These are phyloP conservation scores for Bombus consobrinus DNA, from an alignment of 1,140 invertebrate species.

Conservation along the genomic window DNA sequence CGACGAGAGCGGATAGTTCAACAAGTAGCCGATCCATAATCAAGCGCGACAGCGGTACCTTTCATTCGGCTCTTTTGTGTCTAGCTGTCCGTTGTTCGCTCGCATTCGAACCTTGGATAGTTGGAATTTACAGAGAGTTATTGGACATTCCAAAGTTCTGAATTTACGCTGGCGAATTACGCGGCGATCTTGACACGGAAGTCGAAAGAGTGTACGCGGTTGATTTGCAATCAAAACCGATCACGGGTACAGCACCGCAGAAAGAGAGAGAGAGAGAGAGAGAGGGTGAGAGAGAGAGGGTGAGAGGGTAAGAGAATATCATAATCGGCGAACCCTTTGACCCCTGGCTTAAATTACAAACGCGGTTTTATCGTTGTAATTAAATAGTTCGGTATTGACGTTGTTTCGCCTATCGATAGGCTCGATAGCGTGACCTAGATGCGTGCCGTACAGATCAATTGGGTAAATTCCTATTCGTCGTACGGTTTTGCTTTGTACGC, in stretches of 20 bases:
- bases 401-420: neutral
- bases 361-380: conserved; percentile 4
- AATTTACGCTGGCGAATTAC: neutral
- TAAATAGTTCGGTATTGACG: conserved; percentile 2
- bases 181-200: neutral
- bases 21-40: conserved; percentile 3
- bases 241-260: neutral
- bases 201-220: neutral
- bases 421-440: conserved; percentile 11
- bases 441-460: neutral
- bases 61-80: neutral
- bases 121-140: neutral
- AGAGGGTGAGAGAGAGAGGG: too few species aligned
- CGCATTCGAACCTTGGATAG: neutral
- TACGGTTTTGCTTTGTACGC: conserved; percentile 3
- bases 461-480: conserved; percentile 5
- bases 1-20: neutral
- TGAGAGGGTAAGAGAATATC: neutral
- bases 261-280: too few species aligned
- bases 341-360: neutral
- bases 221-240: neutral
- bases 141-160: neutral
- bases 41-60: neutral
- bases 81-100: neutral
- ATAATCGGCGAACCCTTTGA: neutral